Base-by-base conservation (phyloP, 2,888 invertebrate species). In the Hypsopygia costalis region DNA sequence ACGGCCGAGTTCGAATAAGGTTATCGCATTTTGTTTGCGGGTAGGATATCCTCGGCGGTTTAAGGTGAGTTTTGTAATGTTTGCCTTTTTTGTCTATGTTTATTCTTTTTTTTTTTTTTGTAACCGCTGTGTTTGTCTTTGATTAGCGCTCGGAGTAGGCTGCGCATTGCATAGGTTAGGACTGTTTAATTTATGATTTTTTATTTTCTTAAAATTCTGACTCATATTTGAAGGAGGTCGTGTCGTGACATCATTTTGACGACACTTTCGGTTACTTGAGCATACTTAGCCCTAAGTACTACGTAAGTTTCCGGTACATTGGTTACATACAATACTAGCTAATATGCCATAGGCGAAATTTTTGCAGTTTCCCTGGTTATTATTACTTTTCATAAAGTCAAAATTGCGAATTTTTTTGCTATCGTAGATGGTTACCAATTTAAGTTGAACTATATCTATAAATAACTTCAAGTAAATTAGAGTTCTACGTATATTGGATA, bases 1-100 rank as follows among this genome's bases (percentile, higher is more conserved):
- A 63, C 64, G 67, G 64, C 64, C 58, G 58, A 71, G 77, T 79
- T 80, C 72, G 78, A 81, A 78, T 68, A 77, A 68, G 71, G 74
- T 80, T 82, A 79, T 77, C 81, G 72, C 61, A 62, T 64, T 61
- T 55, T 72, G 71, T 75, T 76, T 69, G 67, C 69, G 64, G 69
- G 65, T 70, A 74, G 82, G 81, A 81, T 81, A 80, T 78, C 76
- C 72, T 65, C 62, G 60, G 55, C 33, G 32, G 25, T 62, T 58
- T 47, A 50, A 67, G 76, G 79, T 79, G 49, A 78, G 78, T 76
- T 63, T 66, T 56, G 60, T 62, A 66, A 69, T 71, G 57, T 70
- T 68, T 69, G 52, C 58, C 52, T 51, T 68, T 67, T 63, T 67
- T 49, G 55, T 54, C 46, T 47, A 52, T 59, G 48, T 58, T 59